These are phyloP conservation scores for Lerema accius DNA, from an alignment of 1,140 invertebrate species.

Conservation along the genomic window DNA sequence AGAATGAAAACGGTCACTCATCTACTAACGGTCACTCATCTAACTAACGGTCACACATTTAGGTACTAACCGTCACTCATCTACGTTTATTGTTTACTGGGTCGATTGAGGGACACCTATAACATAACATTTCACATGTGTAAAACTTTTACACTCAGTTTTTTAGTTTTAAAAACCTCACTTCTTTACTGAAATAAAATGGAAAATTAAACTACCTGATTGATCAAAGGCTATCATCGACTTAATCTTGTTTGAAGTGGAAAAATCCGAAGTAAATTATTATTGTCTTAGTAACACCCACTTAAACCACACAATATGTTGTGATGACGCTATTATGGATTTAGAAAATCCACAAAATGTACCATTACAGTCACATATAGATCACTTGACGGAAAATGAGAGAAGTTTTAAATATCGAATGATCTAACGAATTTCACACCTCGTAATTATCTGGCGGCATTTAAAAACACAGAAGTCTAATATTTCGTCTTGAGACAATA, in stretches of 20 bases:
- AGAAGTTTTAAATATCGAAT: slow-evolving; percentile 5
- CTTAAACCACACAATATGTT: slow-evolving; percentile 19
- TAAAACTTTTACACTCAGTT: no score
- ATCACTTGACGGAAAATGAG: slow-evolving; percentile 1
- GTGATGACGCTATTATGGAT: slow-evolving; percentile 32
- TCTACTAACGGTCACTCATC: no score
- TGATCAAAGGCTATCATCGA: slow-evolving; percentile 30
- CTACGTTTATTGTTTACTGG: no score
- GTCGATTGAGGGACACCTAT: no score
- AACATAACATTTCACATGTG: no score
- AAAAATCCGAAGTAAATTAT: slow-evolving; percentile 26
- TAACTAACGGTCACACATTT: no score
- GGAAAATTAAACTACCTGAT: slow-evolving; percentile 19
- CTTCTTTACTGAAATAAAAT: slow-evolving; percentile 18
- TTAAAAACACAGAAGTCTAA: neutral
- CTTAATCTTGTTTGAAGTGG: slow-evolving; percentile 27
- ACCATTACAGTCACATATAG: neutral
- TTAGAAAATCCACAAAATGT: slow-evolving; percentile 19
- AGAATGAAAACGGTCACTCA: no score
- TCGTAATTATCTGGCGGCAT: slow-evolving; percentile 13
- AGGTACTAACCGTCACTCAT: no score
- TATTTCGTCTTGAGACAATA: neutral
- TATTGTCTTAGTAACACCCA: slow-evolving; percentile 19
- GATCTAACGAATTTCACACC: slow-evolving; percentile 22
- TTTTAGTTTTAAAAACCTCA: no score